Conservation (phyloP, 2,113 vertebrate species). For the Phodopus roborovskii region DNA sequence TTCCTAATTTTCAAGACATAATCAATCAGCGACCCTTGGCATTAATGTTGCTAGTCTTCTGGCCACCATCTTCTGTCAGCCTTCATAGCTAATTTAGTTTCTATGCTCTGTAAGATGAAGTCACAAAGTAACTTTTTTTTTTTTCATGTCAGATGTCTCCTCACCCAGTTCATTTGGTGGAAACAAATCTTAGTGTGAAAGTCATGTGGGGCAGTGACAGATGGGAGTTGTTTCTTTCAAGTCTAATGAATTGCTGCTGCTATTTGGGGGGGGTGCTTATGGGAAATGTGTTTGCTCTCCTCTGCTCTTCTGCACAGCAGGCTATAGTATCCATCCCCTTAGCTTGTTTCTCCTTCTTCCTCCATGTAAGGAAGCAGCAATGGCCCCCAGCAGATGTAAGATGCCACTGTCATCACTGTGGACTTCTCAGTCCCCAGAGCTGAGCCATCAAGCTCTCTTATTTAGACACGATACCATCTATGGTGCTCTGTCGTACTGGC, state of each 20-base stretch:
- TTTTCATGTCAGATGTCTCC: background rate
- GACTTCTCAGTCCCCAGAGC: background rate
- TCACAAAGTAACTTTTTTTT: background rate
- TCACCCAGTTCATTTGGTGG: background rate
- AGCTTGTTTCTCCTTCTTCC: background rate
- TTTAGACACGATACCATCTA: background rate
- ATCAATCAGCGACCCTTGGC: background rate
- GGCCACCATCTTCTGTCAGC: background rate
- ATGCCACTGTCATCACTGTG: background rate
- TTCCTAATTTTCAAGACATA: background rate
- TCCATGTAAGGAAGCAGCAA: background rate
- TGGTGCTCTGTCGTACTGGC: background rate
- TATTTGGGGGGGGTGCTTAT: background rate
- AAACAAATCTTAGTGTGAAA: background rate
- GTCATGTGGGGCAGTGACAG: background rate
- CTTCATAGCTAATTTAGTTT: background rate
- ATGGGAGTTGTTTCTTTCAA: background rate
- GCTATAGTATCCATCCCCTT: no score
- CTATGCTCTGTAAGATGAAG: conserved; percentile 7
- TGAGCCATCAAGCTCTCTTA: background rate
- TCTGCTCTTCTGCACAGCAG: background rate
- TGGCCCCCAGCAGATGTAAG: background rate
- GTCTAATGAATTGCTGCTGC: background rate
- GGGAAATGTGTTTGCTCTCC: background rate
- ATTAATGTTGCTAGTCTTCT: background rate